Conservation (phyloP, 2,113 vertebrate genomes). For the Eulacestoma nigropectus region DNA sequence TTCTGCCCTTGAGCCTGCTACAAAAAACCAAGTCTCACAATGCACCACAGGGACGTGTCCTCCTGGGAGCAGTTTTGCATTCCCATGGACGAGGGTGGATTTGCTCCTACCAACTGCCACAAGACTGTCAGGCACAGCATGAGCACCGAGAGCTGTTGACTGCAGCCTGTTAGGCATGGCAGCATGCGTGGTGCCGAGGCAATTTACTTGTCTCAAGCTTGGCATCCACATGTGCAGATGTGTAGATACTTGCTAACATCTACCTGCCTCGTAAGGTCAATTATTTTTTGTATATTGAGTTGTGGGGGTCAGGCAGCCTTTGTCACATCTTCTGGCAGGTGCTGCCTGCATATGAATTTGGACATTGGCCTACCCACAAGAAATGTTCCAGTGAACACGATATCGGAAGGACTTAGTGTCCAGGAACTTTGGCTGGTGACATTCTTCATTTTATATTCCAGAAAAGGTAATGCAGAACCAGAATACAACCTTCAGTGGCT, state of each 20-base stretch:
- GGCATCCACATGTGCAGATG: neutral
- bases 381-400: neutral
- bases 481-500: neutral
- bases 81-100: neutral
- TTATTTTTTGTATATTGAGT: neutral
- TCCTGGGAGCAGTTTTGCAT: neutral
- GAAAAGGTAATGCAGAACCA: neutral
- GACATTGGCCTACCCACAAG: neutral
- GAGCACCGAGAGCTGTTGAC: neutral
- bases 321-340: neutral
- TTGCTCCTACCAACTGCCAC: neutral
- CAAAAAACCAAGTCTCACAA: neutral
- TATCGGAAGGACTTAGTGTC: neutral
- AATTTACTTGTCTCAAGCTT: neutral
- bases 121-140: neutral
- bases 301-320: neutral
- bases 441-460: neutral
- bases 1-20: neutral
- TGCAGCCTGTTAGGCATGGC: neutral
- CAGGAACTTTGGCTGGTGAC: neutral
- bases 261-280: neutral
- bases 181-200: accelerated
- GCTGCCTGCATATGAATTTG: neutral
- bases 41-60: neutral
- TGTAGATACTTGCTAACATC: neutral